phyloP scores from a whole-genome alignment of 2,797 vertebrate species.

The Rhyacichthys aspro region DNA sequence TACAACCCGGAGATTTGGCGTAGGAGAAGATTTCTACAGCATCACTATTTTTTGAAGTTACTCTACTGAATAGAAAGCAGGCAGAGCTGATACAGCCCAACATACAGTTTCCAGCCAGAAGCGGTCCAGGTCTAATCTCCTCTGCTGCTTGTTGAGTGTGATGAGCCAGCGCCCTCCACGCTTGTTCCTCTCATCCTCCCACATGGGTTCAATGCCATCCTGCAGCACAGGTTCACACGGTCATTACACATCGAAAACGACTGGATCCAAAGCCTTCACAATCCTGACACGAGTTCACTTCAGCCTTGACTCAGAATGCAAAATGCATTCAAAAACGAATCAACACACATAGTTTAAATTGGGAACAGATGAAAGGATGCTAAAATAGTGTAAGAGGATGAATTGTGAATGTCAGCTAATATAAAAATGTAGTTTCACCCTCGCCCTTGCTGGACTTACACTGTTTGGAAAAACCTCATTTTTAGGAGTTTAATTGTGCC shows the following conservation, averaged over 20 bases:
- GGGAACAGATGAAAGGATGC: too few species aligned
- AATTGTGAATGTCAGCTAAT: too few species aligned
- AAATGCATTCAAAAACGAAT: neutral
- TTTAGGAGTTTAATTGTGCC: neutral
- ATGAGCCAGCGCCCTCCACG: constrained; percentile 96
- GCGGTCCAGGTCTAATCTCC: constrained; percentile 95
- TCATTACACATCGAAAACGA: constrained; percentile 27
- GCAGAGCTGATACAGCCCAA: constrained; percentile 16
- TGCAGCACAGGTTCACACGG: constrained; percentile 59
- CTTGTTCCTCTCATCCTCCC: constrained; percentile 99
- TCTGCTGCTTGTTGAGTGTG: constrained; percentile 96
- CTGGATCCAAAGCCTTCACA: neutral
- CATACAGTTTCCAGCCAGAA: constrained; percentile 98
- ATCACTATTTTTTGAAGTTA: constrained; percentile 12
- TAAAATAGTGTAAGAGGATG: too few species aligned
- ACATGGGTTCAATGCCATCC: constrained; percentile 99
- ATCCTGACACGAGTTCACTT: neutral
- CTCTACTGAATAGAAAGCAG: neutral
- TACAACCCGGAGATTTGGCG: constrained; percentile 3
- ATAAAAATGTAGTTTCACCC: too few species aligned
- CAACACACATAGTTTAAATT: neutral
- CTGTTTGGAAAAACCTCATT: neutral
- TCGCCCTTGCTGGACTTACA: neutral
- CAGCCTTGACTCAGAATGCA: neutral
- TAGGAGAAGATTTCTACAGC: constrained; percentile 17